A percentile compares a stretch with the other conserved stretches of the same genome.
These are phyloP conservation scores for Ectemnius lituratus DNA, from an alignment of 2,888 invertebrate species.

Conservation along the genomic window DNA sequence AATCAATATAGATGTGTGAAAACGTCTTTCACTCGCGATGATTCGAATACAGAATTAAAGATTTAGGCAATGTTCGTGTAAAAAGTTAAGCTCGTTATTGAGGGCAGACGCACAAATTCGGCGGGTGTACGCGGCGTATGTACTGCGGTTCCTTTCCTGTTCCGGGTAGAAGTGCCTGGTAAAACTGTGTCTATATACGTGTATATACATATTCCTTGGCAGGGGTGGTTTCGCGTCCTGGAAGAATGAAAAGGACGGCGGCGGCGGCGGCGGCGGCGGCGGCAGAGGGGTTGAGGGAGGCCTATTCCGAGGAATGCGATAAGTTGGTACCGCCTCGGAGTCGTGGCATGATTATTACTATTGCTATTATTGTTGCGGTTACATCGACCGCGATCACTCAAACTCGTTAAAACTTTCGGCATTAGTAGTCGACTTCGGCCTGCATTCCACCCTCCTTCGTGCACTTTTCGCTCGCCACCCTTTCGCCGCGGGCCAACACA, in stretches of 20 bases:
- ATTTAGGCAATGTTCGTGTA: neutral
- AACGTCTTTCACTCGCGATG: no score
- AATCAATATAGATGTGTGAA: no score
- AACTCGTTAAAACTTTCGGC: conserved; percentile 78
- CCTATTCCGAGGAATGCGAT: conserved; percentile 66
- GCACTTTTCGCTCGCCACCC: conserved; percentile 52
- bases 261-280: neutral
- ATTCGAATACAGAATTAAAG: neutral
- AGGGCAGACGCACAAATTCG: conserved; percentile 23
- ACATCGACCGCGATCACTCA: conserved; percentile 77
- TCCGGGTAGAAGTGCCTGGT: conserved; percentile 25
- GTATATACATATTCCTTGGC: no score
- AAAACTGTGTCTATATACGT: neutral
- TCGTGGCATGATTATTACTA: conserved; percentile 68
- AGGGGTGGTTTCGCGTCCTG: no score
- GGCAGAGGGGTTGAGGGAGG: conserved; percentile 15
- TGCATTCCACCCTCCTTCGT: conserved; percentile 71
- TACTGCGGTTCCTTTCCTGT: conserved; percentile 27
- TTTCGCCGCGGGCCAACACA: conserved; percentile 23
- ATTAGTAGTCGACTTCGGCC: conserved; percentile 73
- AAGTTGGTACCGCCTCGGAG: conserved; percentile 70
- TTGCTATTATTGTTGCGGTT: conserved; percentile 75
- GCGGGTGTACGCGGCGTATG: conserved; percentile 14
- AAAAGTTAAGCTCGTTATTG: conserved; percentile 12
- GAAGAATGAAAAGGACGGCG: neutral